These are phyloP conservation scores for Actinopyga echinites DNA, from an alignment of 53 echinoderm and acorn worm species.

Conservation along the genomic window DNA sequence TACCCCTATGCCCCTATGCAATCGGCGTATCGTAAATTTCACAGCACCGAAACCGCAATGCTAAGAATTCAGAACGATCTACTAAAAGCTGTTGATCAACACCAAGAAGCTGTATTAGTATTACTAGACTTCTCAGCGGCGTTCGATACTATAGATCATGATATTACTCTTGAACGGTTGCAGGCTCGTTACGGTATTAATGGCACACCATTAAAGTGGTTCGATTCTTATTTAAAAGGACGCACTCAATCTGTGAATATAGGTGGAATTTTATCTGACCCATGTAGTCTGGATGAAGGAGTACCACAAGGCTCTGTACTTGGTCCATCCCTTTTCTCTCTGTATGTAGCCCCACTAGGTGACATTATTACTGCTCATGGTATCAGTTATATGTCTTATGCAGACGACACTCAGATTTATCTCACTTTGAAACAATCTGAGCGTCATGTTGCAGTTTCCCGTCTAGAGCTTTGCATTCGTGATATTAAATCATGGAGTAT, in stretches of 20 bases:
- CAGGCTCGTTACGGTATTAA: conserved; percentile 14
- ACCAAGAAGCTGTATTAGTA: conserved; percentile 31
- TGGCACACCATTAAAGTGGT: conserved; percentile 42
- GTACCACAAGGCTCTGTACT: conserved; percentile 56
- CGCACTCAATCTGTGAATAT: no score
- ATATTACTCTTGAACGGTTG: conserved; percentile 34
- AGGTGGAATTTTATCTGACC: no score
- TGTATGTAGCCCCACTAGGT: conserved; percentile 41
- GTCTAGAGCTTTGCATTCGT: no score
- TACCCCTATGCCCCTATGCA: no score
- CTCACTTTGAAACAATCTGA: background rate
- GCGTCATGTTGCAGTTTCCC: background rate
- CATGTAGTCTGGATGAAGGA: background rate
- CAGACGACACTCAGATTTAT: conserved; percentile 18
- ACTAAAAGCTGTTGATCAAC: conserved; percentile 28
- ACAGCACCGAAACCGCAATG: no score
- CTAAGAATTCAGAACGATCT: conserved; percentile 31
- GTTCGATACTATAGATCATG: conserved; percentile 52
- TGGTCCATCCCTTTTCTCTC: conserved; percentile 16
- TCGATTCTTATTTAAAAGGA: conserved; percentile 40
- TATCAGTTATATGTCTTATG: conserved; percentile 25
- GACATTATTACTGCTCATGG: conserved; percentile 9
- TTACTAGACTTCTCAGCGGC: conserved; percentile 48
- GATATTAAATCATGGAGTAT: no score
- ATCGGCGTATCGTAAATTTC: no score